These are phyloP conservation scores for Puffinus mauretanicus DNA, from an alignment of 2,113 vertebrate genomes.

Conservation along the genomic window DNA sequence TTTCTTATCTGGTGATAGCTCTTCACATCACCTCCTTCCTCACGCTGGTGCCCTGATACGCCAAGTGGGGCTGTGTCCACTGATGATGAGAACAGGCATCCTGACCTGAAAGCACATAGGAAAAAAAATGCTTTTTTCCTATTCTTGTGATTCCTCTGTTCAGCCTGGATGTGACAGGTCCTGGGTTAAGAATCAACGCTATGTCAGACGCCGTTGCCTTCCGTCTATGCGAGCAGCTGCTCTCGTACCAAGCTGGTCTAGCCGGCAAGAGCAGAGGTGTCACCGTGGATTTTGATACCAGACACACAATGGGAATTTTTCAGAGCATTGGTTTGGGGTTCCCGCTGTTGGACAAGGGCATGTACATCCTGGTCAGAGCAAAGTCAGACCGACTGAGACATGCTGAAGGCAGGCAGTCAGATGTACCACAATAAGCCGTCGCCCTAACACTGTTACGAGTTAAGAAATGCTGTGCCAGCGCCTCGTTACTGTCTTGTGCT, in stretches of 20 bases:
- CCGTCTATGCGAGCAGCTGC: neutral
- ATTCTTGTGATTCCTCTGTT: neutral
- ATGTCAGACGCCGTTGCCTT: neutral
- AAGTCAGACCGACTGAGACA: neutral
- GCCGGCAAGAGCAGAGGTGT: neutral
- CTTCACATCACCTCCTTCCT: neutral
- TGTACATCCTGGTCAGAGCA: neutral
- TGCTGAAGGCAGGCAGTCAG: neutral
- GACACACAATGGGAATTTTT: neutral
- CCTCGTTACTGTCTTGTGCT: neutral
- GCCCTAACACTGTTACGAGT: accelerated
- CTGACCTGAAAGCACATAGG: neutral
- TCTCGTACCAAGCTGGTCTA: neutral
- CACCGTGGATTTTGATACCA: neutral
- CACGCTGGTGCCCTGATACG: neutral
- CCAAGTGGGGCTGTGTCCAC: neutral
- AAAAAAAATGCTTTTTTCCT: neutral
- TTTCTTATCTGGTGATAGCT: neutral
- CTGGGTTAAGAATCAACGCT: neutral
- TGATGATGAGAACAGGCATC: neutral
- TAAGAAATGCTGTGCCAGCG: neutral
- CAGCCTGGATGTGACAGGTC: neutral
- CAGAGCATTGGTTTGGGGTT: neutral
- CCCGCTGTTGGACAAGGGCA: neutral
- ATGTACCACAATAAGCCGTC: neutral